These are phyloP conservation scores for Odontesthes bonariensis DNA, from an alignment of 2,113 vertebrate genomes.

Conservation along the genomic window DNA sequence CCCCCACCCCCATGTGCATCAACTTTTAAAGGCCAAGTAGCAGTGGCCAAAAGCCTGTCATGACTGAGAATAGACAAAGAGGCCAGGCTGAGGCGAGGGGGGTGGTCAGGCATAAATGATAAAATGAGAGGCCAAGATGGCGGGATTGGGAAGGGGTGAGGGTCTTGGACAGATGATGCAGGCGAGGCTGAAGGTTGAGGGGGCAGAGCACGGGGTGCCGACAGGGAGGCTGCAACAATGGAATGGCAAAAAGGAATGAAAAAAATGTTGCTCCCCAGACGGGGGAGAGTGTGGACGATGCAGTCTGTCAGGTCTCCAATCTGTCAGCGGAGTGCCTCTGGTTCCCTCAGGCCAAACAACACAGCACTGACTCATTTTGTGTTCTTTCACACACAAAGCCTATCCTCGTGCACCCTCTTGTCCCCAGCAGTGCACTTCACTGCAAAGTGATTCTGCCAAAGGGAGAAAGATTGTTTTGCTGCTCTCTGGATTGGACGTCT, in stretches of 20 bases:
- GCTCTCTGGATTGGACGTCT: background rate
- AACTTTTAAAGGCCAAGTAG: constrained; percentile 67
- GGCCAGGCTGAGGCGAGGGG: background rate
- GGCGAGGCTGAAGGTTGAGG: constrained; percentile 42
- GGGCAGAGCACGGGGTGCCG: constrained; percentile 1
- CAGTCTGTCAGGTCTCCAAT: constrained; percentile 67
- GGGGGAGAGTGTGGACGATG: constrained; percentile 46
- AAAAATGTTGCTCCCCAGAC: constrained; percentile 38
- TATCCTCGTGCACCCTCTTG: constrained; percentile 73
- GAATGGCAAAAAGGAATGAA: constrained; percentile 31
- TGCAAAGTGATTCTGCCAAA: constrained; percentile 50
- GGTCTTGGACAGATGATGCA: constrained; percentile 7
- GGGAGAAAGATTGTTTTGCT: constrained; percentile 39
- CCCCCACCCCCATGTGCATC: constrained; percentile 45
- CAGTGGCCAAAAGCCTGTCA: constrained; percentile 57
- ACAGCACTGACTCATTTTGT: constrained; percentile 37
- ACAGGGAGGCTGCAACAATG: constrained; percentile 1
- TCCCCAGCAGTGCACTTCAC: constrained; percentile 53
- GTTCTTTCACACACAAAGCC: constrained; percentile 54
- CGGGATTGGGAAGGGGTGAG: background rate
- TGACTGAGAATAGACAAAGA: constrained; percentile 34
- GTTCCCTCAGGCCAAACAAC: constrained; percentile 47
- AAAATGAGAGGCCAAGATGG: background rate
- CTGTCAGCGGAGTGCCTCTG: constrained; percentile 61
- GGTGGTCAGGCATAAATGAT: background rate